A percentile compares a stretch with the other conserved stretches of the same genome.
phyloP scores from a whole-genome alignment of 2,888 invertebrate genomes.

The Erebia aethiops region DNA sequence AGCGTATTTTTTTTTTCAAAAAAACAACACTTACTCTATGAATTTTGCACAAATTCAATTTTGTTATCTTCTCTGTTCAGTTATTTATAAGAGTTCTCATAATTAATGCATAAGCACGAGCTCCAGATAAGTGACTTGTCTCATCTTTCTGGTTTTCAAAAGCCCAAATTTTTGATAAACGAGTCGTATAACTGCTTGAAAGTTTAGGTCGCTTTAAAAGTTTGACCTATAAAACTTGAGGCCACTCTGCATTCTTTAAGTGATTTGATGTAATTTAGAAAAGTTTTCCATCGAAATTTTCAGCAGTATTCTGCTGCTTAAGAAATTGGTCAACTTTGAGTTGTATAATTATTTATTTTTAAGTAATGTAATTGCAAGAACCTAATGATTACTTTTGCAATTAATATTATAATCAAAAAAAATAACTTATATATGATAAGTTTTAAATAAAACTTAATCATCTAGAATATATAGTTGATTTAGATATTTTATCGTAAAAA shows the following conservation, averaged over 20 bases:
- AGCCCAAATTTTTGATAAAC: conserved; percentile 1
- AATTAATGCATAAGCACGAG: conserved; percentile 1
- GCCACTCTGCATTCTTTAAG: background rate
- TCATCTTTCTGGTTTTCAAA: background rate
- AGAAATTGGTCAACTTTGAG: background rate
- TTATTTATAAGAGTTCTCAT: background rate
- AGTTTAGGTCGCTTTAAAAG: background rate
- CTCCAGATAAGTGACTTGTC: background rate
- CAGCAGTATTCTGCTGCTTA: background rate
- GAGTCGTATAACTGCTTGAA: background rate
- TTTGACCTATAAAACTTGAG: background rate
- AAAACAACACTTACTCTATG: too few species aligned
- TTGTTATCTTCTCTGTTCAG: background rate
- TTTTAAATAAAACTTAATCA: too few species aligned
- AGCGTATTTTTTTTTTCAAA: too few species aligned
- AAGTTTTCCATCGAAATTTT: background rate
- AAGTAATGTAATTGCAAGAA: too few species aligned
- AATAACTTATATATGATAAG: too few species aligned
- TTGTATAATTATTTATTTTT: background rate
- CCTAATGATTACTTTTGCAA: too few species aligned
- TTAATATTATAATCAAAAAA: too few species aligned
- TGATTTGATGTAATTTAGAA: background rate
- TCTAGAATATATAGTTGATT: too few species aligned
- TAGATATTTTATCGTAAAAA: too few species aligned
- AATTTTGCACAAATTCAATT: background rate